These are phyloP conservation scores for Drosophila auraria DNA, from an alignment of 1,140 invertebrate genomes.

Conservation along the genomic window DNA sequence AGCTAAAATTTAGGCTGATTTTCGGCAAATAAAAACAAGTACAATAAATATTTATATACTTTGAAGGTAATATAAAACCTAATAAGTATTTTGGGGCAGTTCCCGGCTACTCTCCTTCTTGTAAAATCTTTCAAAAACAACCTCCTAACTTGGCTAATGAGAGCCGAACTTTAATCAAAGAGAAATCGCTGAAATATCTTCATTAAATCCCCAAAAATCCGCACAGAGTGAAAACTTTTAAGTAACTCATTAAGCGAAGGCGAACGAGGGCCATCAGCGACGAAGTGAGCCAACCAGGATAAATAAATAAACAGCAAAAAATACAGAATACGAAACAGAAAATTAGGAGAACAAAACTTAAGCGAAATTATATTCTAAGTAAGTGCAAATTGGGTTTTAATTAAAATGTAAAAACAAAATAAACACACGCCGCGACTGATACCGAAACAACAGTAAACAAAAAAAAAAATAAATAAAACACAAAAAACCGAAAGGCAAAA, in stretches of 20 bases:
- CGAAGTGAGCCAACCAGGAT: slow-evolving; percentile 12
- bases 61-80: too few species aligned
- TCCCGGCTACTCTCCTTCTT: too few species aligned
- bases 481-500: not conserved
- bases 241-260: slow-evolving; percentile 11
- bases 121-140: too few species aligned
- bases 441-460: slow-evolving; percentile 8
- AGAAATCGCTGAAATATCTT: not conserved
- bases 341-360: slow-evolving; percentile 55
- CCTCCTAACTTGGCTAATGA: too few species aligned
- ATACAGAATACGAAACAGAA: slow-evolving; percentile 34
- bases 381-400: slow-evolving; percentile 82
- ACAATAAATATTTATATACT: too few species aligned
- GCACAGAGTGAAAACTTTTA: not conserved
- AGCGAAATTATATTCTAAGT: slow-evolving; percentile 79
- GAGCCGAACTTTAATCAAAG: too few species aligned
- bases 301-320: slow-evolving; percentile 47
- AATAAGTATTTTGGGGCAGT: too few species aligned
- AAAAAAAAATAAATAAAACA: slow-evolving; percentile 15
- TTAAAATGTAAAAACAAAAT: slow-evolving; percentile 82
- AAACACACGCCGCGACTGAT: slow-evolving; percentile 38
- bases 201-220: not conserved
- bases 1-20: not conserved
- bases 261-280: slow-evolving; percentile 5
- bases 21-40: not conserved